phyloP scores from a whole-genome alignment of 2,888 invertebrate species.

The Acleris laterana region DNA sequence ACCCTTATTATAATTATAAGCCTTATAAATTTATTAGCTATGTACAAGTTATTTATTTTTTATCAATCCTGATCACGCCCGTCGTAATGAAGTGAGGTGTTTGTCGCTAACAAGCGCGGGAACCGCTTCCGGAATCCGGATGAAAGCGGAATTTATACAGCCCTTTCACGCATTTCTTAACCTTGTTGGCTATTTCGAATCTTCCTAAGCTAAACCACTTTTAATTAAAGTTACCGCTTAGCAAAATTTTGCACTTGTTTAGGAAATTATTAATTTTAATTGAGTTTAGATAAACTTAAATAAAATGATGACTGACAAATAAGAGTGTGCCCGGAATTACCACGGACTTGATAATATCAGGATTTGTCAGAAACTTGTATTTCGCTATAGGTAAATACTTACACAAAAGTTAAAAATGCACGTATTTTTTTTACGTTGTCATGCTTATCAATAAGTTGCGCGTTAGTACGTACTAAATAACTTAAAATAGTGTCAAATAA shows the following conservation, averaged over 20 bases:
- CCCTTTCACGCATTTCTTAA: constrained; percentile 46
- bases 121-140: constrained; percentile 74
- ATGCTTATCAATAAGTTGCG: no score
- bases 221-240: constrained; percentile 4
- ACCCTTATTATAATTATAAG: no score
- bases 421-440: no score
- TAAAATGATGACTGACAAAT: no score
- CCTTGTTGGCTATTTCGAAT: constrained; percentile 18
- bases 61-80: constrained; percentile 70
- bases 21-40: no score
- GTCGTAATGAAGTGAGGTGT: constrained; percentile 73
- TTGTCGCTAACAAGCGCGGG: constrained; percentile 71
- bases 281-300: no score
- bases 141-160: constrained; percentile 71
- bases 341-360: no score
- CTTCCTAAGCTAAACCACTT: constrained; percentile 4
- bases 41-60: constrained; percentile 45
- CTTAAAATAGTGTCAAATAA: no score
- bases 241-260: constrained; percentile 3
- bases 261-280: background rate
- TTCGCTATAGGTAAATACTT: no score
- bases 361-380: no score
- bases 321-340: background rate
- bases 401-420: no score
- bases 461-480: no score